Percentiles rank a stretch among this genome's conserved stretches.
phyloP scores from a whole-genome alignment of 92 coral and sea anemone genomes.

The Blastomussa wellsi region DNA sequence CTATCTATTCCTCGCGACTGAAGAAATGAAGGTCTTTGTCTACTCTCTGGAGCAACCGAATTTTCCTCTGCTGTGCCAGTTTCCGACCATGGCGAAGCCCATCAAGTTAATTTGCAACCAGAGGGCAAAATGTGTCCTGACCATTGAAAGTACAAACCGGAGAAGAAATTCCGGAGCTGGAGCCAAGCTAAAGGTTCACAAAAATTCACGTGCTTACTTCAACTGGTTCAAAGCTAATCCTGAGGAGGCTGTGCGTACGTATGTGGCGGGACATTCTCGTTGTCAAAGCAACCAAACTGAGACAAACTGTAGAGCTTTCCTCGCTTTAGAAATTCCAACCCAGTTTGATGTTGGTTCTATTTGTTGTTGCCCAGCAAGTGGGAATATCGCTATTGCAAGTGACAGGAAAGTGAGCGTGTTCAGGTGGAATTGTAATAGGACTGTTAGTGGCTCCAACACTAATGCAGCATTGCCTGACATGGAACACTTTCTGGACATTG shows the following conservation, averaged over 20 bases:
- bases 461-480: conserved; percentile 59
- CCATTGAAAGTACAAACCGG: conserved; percentile 69
- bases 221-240: conserved; percentile 75
- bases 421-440: conserved; percentile 49
- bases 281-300: conserved; percentile 58
- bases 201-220: conserved; percentile 86
- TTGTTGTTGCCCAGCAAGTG: conserved; percentile 73
- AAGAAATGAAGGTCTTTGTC: conserved; percentile 75
- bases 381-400: conserved; percentile 76
- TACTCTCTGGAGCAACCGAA: conserved; percentile 81
- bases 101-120: conserved; percentile 80
- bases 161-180: conserved; percentile 14
- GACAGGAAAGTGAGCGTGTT: conserved; percentile 68
- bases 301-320: conserved; percentile 40
- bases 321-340: conserved; percentile 77
- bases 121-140: conserved; percentile 76
- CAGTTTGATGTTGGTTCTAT: conserved; percentile 61
- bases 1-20: conserved; percentile 75
- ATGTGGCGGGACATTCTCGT: conserved; percentile 80
- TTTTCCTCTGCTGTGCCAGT: conserved; percentile 85
- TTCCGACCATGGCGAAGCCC: conserved; percentile 83
- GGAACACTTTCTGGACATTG: conserved; percentile 80
- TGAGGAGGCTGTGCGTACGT: conserved; percentile 67
- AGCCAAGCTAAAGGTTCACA: conserved; percentile 19
- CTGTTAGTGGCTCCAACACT: neutral